Base-by-base conservation (phyloP, 1,140 invertebrate species). In the Cotesia chilonis region DNA sequence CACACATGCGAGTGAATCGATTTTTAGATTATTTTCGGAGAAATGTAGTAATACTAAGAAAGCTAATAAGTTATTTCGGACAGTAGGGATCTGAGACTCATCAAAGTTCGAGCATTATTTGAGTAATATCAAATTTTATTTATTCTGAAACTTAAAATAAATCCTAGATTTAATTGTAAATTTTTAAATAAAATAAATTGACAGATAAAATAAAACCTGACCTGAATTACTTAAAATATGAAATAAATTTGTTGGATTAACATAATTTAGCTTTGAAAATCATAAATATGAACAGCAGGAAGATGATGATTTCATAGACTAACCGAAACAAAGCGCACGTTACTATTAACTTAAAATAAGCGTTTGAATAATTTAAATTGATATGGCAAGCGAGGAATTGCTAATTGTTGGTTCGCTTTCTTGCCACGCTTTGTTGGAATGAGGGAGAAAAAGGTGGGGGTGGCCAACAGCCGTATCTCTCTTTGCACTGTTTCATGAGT, bases 291-390 rank as follows among this genome's bases (percentile, higher is more conserved):
- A 47, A 10, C 41, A 5, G 41, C 41, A 6, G 41, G 5, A 47
- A 36, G 10, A 70, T 67, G 67, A 68, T 75, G 68, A 64, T 76
- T 70, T 70, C 70, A 75, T 74, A 76, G 36, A 17, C 12, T 41
- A 63, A 74, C 17, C 2, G 54, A 28, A 51, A 35, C 38, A 20
- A 68, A 28, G 61, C 55, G 51, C 65, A 66, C 63, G 70, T 59
- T 51, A 14, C 72, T 63, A 76, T 77, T 74, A 74, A 51, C 51
- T 38, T 60, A 52, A 63, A 72, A 71, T 77, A 75, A 79, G 76
- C 61, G 75, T 57, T 76, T 78, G 75, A 82, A 80, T 80, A 80
- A 82, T 82, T 82, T 74, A 78, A 81, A 80, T 82, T 81, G 77
- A 79, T 79, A 81, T 75, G 73, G 64, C 66, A 68, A 66, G 75